Conservation (phyloP, 1,140 invertebrate species). For the Penaeus vannamei region DNA sequence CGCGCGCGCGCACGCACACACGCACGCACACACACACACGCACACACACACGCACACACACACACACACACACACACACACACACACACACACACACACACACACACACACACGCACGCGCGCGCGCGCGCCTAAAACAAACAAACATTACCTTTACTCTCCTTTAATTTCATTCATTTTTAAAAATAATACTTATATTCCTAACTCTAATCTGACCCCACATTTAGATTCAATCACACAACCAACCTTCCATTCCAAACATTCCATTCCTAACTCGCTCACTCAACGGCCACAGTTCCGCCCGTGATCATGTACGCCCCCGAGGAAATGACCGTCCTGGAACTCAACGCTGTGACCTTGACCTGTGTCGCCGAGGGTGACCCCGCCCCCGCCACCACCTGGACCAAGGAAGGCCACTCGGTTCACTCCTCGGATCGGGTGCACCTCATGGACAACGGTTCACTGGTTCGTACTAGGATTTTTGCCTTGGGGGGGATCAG, state of each 20-base stretch:
- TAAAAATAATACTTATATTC: too few species aligned
- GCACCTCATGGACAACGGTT: constrained; percentile 45
- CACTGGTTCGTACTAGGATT: constrained; percentile 16
- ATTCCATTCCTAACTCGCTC: neutral
- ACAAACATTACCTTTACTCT: too few species aligned
- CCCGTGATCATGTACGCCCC: constrained; percentile 55
- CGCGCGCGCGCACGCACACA: too few species aligned
- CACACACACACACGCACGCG: too few species aligned
- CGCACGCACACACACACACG: too few species aligned
- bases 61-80: too few species aligned
- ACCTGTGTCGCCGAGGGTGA: constrained; percentile 58
- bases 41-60: too few species aligned
- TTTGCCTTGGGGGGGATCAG: neutral
- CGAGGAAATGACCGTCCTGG: constrained; percentile 52
- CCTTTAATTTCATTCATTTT: too few species aligned
- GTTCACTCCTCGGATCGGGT: constrained; percentile 47
- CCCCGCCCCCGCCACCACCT: constrained; percentile 53
- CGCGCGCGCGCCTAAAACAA: too few species aligned
- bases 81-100: too few species aligned
- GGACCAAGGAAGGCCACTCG: constrained; percentile 59
- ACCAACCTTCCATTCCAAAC: neutral
- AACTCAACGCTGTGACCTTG: constrained; percentile 43
- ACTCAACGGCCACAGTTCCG: constrained; percentile 26
- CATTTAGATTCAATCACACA: too few species aligned
- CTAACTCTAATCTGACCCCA: too few species aligned